phyloP scores from a whole-genome alignment of 1,140 invertebrate genomes.

The Diorhabda carinulata region DNA sequence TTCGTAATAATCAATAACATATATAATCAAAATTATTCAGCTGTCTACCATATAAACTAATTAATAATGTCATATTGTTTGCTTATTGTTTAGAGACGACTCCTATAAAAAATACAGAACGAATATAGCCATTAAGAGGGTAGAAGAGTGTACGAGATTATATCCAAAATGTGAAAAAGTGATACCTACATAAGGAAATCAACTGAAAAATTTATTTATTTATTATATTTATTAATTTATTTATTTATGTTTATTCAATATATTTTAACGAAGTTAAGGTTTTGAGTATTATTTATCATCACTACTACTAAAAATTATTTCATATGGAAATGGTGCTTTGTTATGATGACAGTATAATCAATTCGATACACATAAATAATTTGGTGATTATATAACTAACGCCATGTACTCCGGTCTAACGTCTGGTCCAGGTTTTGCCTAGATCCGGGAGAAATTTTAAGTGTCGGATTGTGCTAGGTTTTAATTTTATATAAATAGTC shows the following conservation, averaged over 20 bases:
- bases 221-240: conserved; percentile 10
- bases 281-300: not conserved
- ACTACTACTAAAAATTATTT: not conserved
- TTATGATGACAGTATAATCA: not conserved
- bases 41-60: not conserved
- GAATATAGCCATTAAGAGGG: conserved; percentile 22
- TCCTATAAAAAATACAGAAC: conserved; percentile 37
- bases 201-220: not conserved
- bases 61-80: not conserved
- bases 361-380: not conserved
- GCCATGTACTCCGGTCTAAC: not conserved
- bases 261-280: not conserved
- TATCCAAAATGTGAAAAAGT: conserved; percentile 30
- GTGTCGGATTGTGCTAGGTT: too few species aligned
- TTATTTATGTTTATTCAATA: conserved; percentile 3
- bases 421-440: not conserved
- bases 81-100: conserved; percentile 29
- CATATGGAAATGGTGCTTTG: not conserved
- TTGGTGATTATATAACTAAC: not conserved
- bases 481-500: too few species aligned
- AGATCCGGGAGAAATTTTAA: too few species aligned
- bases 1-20: not conserved
- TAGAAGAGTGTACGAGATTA: conserved; percentile 34
- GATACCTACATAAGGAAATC: not conserved
- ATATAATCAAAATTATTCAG: not conserved